Conservation (phyloP, 2,888 invertebrate genomes). For the Aleiodes alternator region DNA sequence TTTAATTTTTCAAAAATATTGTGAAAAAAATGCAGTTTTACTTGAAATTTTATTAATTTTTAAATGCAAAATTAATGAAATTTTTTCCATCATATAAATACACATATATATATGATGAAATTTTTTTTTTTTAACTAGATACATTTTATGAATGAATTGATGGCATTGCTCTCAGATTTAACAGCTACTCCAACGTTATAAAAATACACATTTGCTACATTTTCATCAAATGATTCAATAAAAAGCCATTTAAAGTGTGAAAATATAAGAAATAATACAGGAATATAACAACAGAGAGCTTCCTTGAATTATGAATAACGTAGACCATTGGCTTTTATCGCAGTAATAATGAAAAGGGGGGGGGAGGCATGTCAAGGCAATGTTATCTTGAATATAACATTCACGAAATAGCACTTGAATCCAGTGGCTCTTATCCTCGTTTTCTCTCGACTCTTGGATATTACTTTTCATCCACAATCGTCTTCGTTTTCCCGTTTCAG, state of each 20-base stretch:
- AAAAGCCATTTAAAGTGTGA: neutral
- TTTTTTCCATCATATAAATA: too few relatives aligned
- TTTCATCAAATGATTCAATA: neutral
- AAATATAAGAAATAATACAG: neutral
- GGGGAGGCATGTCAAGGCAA: slow-evolving; percentile 13
- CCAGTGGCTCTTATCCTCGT: slow-evolving; percentile 24
- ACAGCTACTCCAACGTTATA: too few relatives aligned
- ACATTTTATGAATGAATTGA: too few relatives aligned
- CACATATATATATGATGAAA: too few relatives aligned
- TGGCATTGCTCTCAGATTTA: too few relatives aligned
- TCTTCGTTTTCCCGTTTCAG: neutral
- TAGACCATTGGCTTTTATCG: slow-evolving; percentile 21
- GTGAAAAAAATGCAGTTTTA: too few relatives aligned
- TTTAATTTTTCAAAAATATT: slow-evolving; percentile 6
- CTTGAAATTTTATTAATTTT: too few relatives aligned
- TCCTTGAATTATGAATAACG: slow-evolving; percentile 4
- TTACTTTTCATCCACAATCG: slow-evolving; percentile 27
- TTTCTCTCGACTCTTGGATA: slow-evolving; percentile 15
- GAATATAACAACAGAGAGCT: neutral
- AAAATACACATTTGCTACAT: too few relatives aligned
- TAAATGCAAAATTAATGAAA: too few relatives aligned
- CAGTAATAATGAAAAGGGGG: slow-evolving; percentile 2
- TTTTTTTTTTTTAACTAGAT: too few relatives aligned
- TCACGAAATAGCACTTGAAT: neutral
- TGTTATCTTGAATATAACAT: slow-evolving; percentile 25